Evolutionary conservation across 2,888 invertebrate genomes (phyloP), one percentile per base, ranked within the genome.

Genomic region (Bimastos eiseni): DNA sequence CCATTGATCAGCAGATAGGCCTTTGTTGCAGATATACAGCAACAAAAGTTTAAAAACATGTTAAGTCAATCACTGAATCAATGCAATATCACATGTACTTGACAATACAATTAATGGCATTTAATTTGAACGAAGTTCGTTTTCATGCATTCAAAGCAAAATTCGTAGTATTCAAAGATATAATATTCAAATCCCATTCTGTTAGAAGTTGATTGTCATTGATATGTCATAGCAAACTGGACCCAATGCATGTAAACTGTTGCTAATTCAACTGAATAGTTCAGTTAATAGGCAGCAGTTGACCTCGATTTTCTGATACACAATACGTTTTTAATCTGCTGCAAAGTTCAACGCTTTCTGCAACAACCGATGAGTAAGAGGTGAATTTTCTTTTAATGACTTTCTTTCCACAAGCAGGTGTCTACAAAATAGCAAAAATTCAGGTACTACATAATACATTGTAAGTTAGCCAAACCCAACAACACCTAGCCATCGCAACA

Each of bases 321-420:
- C 8, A n/a, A n/a, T 8, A n/a, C 17, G n/a, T n/a, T n/a, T 86
- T 86, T 33, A 86, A 86, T 86, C 37, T 36, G 34, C 37, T 33
- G 86, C 34, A 36, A 86, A 34, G 37, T 37, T 86, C 86, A 86
- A 36, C 30, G 86, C 86, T 86, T 86, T 86, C 86, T 13, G 36
- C 36, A 86, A 36, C 37, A 86, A 86, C 6, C 86, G 34, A 33
- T 86, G 36, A 2, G 36, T 86, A 86, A 86, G 86, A 24, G 86
- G 86, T 36, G 86, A 86, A 34, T 86, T 86, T 86, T 86, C 86
- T 36, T 36, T 86, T 37, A 86, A 37, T 24, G 86, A 34, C 86
- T 86, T 86, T 36, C 34, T 86, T 86, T 86, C 86, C 34, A 36
- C 34, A 34, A 86, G 34, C 36, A 86, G 86, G 34, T 15, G 86